Base-by-base conservation (phyloP, 2,113 vertebrate genomes). In the Eurystomus gularis region DNA sequence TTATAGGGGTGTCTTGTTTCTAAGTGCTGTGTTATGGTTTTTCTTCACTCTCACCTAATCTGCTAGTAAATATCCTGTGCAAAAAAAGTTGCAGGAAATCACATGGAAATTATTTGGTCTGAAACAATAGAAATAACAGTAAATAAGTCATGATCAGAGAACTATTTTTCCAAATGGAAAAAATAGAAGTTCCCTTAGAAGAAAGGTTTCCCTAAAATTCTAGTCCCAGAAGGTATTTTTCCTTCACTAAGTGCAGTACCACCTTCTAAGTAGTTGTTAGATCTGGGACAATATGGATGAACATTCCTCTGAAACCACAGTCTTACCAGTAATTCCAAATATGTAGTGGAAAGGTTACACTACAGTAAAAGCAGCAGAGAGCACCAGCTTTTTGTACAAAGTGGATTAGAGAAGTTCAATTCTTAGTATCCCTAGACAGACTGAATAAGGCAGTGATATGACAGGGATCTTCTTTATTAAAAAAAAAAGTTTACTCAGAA, bases 281-380 rank as follows among this genome's bases (percentile, higher is more conserved):
- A 73, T 79, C 54, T 51, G 35, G 52, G 71, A 60, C 54, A 61
- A 39, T 51, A 31, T 14, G 44, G 44, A 88, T 80, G 7, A 87
- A 65, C 54, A 61, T 85, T 82, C 68, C 51, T 54, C 52, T 33
- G 31, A 55, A 86, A 82, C 81, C 69, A 60, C 66, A 55, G 60
- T 28, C 54, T 79, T 90, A 88, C 48, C 79, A 77, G 82, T 79
- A 54, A n/a, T 88, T 70, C 81, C 82, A 85, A 78, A 51, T 95
- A 82, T 57, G 89, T 86, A 58, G 81, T 89, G 92, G 55, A 91
- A 94, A 93, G 92, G 93, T 95, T 96, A 24, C 73, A 42, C 58
- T 52, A 11, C 51, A 79, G 39, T 39, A 77, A 62, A 78, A 82
- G 77, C 83, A 85, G 66, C 57, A 62, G 88, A 90, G 87, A 73